A percentile compares a stretch with the other conserved stretches of the same genome.
Conservation (phyloP, 2,888 invertebrate genomes). For the Spicauda simplicius region DNA sequence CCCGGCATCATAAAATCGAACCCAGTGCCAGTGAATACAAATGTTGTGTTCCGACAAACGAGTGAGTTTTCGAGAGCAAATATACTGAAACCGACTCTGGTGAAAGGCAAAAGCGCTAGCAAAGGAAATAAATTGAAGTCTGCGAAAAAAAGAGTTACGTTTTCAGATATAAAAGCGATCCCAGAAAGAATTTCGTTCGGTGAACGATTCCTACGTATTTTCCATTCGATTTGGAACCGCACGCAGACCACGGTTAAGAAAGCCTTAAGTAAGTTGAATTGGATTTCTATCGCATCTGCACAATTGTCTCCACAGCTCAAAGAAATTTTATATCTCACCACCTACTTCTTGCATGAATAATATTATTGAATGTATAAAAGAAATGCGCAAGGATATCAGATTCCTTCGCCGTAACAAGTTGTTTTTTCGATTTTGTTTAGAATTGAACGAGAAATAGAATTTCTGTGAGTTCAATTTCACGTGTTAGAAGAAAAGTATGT, state of each 20-base stretch:
- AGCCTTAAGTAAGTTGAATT: slow-evolving; percentile 64
- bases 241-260: slow-evolving; percentile 60
- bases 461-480: not conserved
- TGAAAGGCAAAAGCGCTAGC: slow-evolving; percentile 58
- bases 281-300: slow-evolving; percentile 41
- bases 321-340: not conserved
- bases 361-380: not conserved
- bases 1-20: slow-evolving; percentile 47
- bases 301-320: not conserved
- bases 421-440: not conserved
- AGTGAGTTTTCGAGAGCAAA: slow-evolving; percentile 56
- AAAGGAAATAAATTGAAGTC: slow-evolving; percentile 53
- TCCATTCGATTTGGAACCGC: slow-evolving; percentile 66
- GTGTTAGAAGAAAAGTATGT: no score
- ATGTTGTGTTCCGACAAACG: slow-evolving; percentile 44
- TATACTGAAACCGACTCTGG: slow-evolving; percentile 66
- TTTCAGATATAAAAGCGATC: slow-evolving; percentile 60
- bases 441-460: not conserved
- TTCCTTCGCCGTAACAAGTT: not conserved
- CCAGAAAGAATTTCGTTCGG: slow-evolving; percentile 56
- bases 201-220: slow-evolving; percentile 63
- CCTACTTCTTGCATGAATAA: not conserved
- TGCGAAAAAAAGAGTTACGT: slow-evolving; percentile 72
- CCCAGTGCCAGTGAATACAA: slow-evolving; percentile 47
- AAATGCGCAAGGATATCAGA: not conserved